A percentile compares a stretch with the other conserved stretches of the same genome.
These are phyloP conservation scores for Stratiomys singularior DNA, from an alignment of 2,888 invertebrate genomes.

Conservation along the genomic window DNA sequence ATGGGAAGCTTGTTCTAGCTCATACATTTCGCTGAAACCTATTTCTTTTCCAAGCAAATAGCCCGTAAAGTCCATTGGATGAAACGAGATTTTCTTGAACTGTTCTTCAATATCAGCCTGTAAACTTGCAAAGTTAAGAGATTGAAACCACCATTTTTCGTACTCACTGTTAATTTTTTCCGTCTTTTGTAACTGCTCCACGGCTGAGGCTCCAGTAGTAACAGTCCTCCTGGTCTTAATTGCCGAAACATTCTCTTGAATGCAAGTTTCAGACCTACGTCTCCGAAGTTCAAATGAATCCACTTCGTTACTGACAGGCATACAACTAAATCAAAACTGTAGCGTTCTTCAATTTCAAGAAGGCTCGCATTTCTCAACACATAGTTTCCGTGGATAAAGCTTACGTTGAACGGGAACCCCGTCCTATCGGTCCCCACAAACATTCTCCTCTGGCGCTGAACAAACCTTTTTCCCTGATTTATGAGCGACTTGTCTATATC, in stretches of 20 bases:
- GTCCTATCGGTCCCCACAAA: constrained; percentile 55
- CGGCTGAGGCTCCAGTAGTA: constrained; percentile 85
- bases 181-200: constrained; percentile 82
- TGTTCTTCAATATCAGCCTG: constrained; percentile 63
- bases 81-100: constrained; percentile 71
- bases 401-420: constrained; percentile 79
- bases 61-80: constrained; percentile 75
- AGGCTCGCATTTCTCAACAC: constrained; percentile 79
- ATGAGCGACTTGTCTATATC: constrained; percentile 86
- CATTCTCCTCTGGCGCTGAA: constrained; percentile 49
- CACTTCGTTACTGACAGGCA: constrained; percentile 91
- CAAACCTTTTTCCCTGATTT: constrained; percentile 57
- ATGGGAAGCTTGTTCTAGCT: constrained; percentile 72
- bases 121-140: neutral
- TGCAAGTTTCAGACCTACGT: constrained; percentile 81
- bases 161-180: constrained; percentile 72
- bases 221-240: constrained; percentile 78
- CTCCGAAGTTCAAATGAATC: constrained; percentile 91
- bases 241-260: constrained; percentile 83
- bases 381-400: constrained; percentile 83
- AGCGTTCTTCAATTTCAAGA: constrained; percentile 74
- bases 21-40: constrained; percentile 73
- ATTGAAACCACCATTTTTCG: neutral
- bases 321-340: constrained; percentile 82
- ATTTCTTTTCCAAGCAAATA: constrained; percentile 74